phyloP scores from a whole-genome alignment of 2,888 invertebrate genomes.

The Tetrapedia diversipes region DNA sequence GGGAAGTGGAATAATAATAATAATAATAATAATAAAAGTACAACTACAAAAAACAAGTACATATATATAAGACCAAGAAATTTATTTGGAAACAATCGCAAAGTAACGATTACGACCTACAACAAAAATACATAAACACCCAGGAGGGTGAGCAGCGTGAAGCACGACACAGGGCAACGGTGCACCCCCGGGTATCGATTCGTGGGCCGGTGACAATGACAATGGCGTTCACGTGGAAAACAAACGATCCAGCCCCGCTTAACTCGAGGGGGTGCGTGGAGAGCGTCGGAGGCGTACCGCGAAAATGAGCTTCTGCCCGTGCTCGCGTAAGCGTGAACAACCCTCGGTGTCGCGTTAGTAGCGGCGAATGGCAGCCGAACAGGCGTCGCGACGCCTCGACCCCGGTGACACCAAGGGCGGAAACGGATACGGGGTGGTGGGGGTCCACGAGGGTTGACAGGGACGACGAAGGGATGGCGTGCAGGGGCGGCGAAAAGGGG shows the following conservation, averaged over 20 bases:
- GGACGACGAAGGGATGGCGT: constrained; percentile 32
- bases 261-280: not conserved
- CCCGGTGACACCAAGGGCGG: constrained; percentile 36
- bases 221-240: constrained; percentile 65
- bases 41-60: too few species aligned
- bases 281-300: constrained; percentile 63
- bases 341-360: constrained; percentile 42
- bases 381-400: constrained; percentile 21
- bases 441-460: constrained; percentile 24
- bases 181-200: constrained; percentile 60
- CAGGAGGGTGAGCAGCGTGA: too few species aligned
- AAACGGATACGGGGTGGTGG: constrained; percentile 31
- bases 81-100: not conserved
- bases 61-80: too few species aligned
- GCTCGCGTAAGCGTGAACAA: constrained; percentile 11
- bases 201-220: constrained; percentile 54
- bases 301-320: constrained; percentile 72
- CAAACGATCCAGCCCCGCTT: constrained; percentile 64
- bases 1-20: too few species aligned
- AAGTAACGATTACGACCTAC: not conserved
- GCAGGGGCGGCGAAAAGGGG: constrained; percentile 35
- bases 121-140: too few species aligned
- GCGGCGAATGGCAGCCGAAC: constrained; percentile 20
- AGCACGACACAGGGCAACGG: not conserved
- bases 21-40: too few species aligned